These are phyloP conservation scores for Disparrhopalites patrizii DNA, from an alignment of 2,888 invertebrate genomes.

Conservation along the genomic window DNA sequence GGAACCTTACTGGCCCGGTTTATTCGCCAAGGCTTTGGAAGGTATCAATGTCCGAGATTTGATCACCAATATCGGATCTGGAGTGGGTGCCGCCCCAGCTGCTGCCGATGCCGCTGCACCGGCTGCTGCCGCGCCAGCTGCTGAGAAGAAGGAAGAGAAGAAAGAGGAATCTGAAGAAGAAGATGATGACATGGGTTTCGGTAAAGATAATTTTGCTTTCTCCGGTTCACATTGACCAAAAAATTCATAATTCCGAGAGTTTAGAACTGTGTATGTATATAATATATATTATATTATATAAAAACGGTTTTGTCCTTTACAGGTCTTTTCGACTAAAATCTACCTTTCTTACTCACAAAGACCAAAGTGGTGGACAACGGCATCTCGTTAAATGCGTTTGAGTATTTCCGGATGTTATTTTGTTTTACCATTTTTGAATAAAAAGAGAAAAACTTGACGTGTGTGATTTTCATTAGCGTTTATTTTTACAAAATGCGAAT, in stretches of 20 bases:
- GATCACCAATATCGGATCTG: slow-evolving; percentile 88
- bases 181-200: slow-evolving; percentile 91
- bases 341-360: slow-evolving; percentile 17
- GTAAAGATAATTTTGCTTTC: slow-evolving; percentile 23
- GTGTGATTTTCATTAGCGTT: background rate
- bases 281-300: background rate
- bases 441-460: slow-evolving; percentile 12
- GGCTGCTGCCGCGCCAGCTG: slow-evolving; percentile 54
- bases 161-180: slow-evolving; percentile 75
- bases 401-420: background rate
- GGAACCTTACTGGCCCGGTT: slow-evolving; percentile 98
- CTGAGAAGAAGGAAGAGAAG: slow-evolving; percentile 66
- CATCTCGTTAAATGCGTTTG: background rate
- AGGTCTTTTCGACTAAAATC: slow-evolving; percentile 73
- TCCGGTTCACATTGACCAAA: too few relatives aligned
- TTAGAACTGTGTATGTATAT: background rate
- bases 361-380: slow-evolving; percentile 2
- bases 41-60: slow-evolving; percentile 89
- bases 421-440: slow-evolving; percentile 29
- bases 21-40: slow-evolving; percentile 95
- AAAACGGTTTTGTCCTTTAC: slow-evolving; percentile 51
- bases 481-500: background rate
- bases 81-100: slow-evolving; percentile 79
- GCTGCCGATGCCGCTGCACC: slow-evolving; percentile 50
- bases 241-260: too few relatives aligned